Evolutionary conservation across 2,797 vertebrate species (phyloP), one percentile per base, ranked within the genome.

Genomic region (Hyperoplus immaculatus): DNA sequence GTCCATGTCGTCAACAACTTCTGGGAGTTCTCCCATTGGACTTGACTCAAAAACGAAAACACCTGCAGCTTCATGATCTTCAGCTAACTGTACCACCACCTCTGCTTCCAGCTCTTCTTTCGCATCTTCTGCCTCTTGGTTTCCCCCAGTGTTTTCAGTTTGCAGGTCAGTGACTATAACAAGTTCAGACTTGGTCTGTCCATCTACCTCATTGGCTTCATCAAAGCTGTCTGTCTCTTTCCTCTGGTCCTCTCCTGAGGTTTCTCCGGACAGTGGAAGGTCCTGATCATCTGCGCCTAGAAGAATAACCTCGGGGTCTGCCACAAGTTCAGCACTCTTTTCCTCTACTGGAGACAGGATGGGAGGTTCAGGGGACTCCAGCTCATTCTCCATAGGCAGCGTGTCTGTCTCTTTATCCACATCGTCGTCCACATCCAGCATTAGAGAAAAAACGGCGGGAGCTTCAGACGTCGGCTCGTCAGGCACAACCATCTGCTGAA

Each of bases 351-450:
- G 51, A 66, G 68, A 67, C 53, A 68, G 64, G 12, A 13, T 13
- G 13, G 66, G 70, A 11, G 74, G 72, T 16, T 69, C 21, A 2
- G 75, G 55, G 3, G 29, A 21, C 3, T 69, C 77, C 11, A 82
- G 29, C 38, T 88, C 75, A 9, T 80, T 84, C 51, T 91, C 86
- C 13, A 84, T 50, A 1, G 82, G 76, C 1, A 81, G 42, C 0
- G 14, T 42, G 49, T 54, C 69, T 0, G 57, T 51, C 4, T 89
- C 90, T 68, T 79, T 78, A 16, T 87, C 71, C 59, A 91, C 94
- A 11, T 94, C 96, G 69, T 96, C 96, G 51, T 97, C 97, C 80
- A 95, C 89, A 86, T 99, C 97, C 88, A 98, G 82, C 87, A 97
- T 95, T 73, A 99, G 95, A 21, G 95, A 96, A 91, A 99, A 98